Evolutionary conservation across 2,113 vertebrate species (phyloP), one percentile per base, ranked within the genome.

Genomic region (Miniopterus natalensis): DNA sequence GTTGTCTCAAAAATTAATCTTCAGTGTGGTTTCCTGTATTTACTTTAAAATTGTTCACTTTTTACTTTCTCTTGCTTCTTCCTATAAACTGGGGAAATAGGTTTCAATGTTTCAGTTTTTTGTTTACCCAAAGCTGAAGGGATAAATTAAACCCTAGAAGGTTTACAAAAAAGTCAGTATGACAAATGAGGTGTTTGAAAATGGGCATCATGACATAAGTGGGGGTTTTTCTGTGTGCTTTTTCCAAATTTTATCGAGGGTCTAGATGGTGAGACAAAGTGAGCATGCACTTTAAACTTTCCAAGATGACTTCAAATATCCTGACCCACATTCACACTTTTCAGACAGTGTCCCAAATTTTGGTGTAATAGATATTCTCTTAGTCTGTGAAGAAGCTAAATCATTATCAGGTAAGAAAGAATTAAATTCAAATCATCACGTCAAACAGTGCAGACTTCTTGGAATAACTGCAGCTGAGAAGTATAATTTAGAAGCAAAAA

Each of bases 401-500:
- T 21, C 49, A 45, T 45, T 8, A 63, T 13, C 21, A 6, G 63
- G 31, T 61, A 23, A 68, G 42, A 53, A 57, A 87, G 31, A 84
- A 74, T 75, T 59, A 84, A 96, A 88, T 45, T 47, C 4, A 15
- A 74, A 20, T 79, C 36, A 61, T 40, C 40, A 92, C 53, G 23
- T 86, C 63, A 87, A 36, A 95, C 29, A 88, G 23, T 74, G 23
- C 29, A 73, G 57, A 73, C 29, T 83, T 66, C 63, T 13, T 2
- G 49, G 40, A 36, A 55, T 13, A 71, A 61, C n/a, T 31, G 4
- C 20, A 74, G 57, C 31, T 47, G 49, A 36, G 70, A 61, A 83
- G 21, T 31, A 77, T 21, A 20, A 89, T 75, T 89, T 75, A 88
- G 42, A 78, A 91, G 40, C 51, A 80, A 80, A 81, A 42, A n/a